A percentile compares a stretch with the other conserved stretches of the same genome.
phyloP scores from a whole-genome alignment of 1,140 invertebrate genomes.

The Brachionus manjavacas region DNA sequence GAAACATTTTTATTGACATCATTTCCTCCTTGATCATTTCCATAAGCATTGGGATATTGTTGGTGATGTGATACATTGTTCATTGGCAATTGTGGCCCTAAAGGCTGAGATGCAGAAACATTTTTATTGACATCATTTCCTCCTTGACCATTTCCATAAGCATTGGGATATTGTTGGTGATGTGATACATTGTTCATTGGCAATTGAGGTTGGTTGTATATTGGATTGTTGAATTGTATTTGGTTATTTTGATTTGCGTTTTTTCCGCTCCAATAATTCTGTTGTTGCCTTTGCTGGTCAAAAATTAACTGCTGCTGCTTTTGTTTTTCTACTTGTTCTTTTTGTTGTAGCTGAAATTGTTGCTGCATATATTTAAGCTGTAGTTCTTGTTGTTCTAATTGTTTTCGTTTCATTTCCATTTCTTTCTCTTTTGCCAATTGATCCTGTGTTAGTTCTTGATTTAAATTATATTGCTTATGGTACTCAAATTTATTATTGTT shows the following conservation, averaged over 20 bases:
- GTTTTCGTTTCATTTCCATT: background rate
- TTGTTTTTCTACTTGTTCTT: background rate
- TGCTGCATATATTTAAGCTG: conserved; percentile 16
- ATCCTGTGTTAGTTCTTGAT: background rate
- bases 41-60: background rate
- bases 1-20: background rate
- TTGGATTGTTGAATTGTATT: background rate
- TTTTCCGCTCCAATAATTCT: background rate
- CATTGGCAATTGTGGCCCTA: background rate
- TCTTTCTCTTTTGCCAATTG: background rate
- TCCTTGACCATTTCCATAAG: background rate
- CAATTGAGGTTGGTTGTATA: background rate
- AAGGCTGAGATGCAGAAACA: background rate
- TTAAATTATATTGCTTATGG: background rate
- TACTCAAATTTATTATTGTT: background rate
- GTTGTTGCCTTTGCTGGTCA: conserved; percentile 19
- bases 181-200: background rate
- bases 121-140: background rate
- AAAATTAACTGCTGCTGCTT: conserved; percentile 3
- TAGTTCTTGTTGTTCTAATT: background rate
- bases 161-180: background rate
- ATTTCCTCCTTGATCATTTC: background rate
- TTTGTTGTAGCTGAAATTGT: conserved; percentile 1
- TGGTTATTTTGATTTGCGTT: background rate
- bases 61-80: background rate